A percentile compares a stretch with the other conserved stretches of the same genome.
These are phyloP conservation scores for Clarias laeviceps DNA, from an alignment of 2,797 vertebrate species.

Conservation along the genomic window DNA sequence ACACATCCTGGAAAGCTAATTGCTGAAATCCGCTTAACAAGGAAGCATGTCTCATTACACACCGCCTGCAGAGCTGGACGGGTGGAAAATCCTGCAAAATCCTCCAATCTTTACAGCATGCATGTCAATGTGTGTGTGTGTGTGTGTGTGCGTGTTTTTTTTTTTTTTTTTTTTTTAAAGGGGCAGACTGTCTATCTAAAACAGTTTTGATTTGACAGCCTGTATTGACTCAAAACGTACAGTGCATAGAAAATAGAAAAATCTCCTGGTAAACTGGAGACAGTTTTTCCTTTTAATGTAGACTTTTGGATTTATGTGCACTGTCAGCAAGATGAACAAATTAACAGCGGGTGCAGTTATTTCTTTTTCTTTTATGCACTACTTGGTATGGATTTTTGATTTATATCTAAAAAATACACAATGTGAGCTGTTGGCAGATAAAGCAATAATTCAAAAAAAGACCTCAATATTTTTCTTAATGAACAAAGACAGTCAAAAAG, in stretches of 20 bases:
- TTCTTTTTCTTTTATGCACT: not conserved
- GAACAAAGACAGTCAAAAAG: not conserved
- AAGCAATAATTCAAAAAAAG: not conserved
- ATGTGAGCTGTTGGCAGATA: not conserved
- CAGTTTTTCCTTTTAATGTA: not conserved
- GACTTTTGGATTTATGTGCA: not conserved
- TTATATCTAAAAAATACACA: not conserved
- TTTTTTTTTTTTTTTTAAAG: no score
- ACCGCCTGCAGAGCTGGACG: constrained; percentile 58
- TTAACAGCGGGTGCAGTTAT: not conserved
- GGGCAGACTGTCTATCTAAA: not conserved
- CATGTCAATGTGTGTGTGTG: not conserved
- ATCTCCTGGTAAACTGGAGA: not conserved
- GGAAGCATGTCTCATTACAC: constrained; percentile 68
- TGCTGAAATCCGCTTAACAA: constrained; percentile 70
- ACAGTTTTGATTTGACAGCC: constrained; percentile 14
- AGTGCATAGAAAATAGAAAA: not conserved
- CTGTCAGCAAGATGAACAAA: constrained; percentile 1
- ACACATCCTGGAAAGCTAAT: constrained; percentile 64
- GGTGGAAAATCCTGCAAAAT: constrained; percentile 57
- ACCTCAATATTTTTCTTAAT: not conserved
- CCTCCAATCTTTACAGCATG: constrained; percentile 27
- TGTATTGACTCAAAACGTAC: constrained; percentile 32
- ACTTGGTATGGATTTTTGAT: not conserved
- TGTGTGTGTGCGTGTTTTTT: not conserved